Conservation (phyloP, 1,140 invertebrate species). For the Drosophila albomicans region DNA sequence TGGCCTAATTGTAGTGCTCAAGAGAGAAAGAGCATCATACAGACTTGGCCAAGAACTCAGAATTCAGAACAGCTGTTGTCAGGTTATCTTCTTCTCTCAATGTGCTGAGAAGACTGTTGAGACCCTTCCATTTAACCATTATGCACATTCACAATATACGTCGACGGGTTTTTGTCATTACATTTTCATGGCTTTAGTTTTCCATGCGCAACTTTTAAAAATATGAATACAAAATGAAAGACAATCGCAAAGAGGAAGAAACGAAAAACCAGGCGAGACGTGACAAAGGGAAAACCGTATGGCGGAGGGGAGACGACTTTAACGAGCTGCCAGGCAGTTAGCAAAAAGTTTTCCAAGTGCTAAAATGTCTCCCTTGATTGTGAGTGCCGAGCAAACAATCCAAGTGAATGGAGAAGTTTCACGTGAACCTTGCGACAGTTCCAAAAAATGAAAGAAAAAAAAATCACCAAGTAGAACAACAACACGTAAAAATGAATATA, state of each 20-base stretch:
- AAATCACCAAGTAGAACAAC: background rate
- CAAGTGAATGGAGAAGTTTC: constrained; percentile 11
- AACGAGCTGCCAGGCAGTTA: constrained; percentile 65
- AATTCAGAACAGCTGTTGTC: constrained; percentile 27
- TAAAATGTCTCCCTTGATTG: constrained; percentile 51
- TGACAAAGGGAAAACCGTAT: background rate
- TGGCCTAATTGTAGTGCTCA: constrained; percentile 58
- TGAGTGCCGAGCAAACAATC: constrained; percentile 20
- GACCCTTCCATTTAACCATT: constrained; percentile 41
- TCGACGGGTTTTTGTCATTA: constrained; percentile 67
- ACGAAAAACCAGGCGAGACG: background rate
- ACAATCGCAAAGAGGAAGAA: background rate
- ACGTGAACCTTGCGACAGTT: constrained; percentile 15
- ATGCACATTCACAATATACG: constrained; percentile 43
- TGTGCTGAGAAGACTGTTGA: background rate
- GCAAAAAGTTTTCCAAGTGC: constrained; percentile 55
- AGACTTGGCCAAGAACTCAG: background rate
- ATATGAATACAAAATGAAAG: constrained; percentile 68
- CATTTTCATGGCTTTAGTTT: constrained; percentile 76
- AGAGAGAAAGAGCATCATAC: background rate
- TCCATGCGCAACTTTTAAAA: constrained; percentile 58
- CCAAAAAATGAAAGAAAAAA: background rate
- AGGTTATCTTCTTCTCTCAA: constrained; percentile 21
- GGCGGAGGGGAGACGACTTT: constrained; percentile 38
- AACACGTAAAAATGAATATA: background rate